phyloP scores from a whole-genome alignment of 2,888 invertebrate species.

The Cylindroiulus punctatus region DNA sequence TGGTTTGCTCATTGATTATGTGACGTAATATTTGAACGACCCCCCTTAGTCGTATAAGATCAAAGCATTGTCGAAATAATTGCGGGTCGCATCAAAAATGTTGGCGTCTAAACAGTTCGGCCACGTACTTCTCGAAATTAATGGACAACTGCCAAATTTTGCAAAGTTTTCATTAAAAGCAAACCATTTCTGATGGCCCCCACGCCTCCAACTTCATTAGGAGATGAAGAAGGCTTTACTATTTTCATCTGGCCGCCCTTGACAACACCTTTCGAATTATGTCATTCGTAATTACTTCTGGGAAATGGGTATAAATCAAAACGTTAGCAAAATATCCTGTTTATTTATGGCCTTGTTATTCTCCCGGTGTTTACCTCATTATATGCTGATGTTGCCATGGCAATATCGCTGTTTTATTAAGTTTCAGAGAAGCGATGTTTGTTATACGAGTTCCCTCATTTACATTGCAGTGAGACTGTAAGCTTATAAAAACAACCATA shows the following conservation, averaged over 20 bases:
- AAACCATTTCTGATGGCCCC: not conserved
- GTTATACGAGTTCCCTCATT: not conserved
- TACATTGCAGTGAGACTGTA: not conserved
- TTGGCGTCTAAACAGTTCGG: too few species aligned
- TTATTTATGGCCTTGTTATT: slow-evolving; percentile 10
- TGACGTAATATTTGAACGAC: too few species aligned
- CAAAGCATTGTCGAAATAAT: too few species aligned
- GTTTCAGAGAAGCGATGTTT: not conserved
- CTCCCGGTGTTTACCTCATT: not conserved
- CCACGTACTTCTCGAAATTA: too few species aligned
- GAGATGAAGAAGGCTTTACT: not conserved
- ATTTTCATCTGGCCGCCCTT: not conserved
- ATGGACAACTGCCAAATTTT: too few species aligned
- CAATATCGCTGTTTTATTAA: not conserved
- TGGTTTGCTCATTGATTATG: too few species aligned
- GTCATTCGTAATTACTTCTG: not conserved
- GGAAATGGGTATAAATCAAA: not conserved
- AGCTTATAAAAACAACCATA: not conserved
- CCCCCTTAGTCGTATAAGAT: too few species aligned
- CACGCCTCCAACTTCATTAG: not conserved
- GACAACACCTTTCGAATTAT: not conserved
- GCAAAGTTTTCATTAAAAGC: too few species aligned
- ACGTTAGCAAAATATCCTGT: not conserved
- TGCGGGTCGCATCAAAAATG: too few species aligned
- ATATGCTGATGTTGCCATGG: not conserved